Percentiles rank a stretch among this genome's conserved stretches.
These are phyloP conservation scores for Arctocebus calabarensis DNA, from an alignment of 2,797 vertebrate genomes.

Conservation along the genomic window DNA sequence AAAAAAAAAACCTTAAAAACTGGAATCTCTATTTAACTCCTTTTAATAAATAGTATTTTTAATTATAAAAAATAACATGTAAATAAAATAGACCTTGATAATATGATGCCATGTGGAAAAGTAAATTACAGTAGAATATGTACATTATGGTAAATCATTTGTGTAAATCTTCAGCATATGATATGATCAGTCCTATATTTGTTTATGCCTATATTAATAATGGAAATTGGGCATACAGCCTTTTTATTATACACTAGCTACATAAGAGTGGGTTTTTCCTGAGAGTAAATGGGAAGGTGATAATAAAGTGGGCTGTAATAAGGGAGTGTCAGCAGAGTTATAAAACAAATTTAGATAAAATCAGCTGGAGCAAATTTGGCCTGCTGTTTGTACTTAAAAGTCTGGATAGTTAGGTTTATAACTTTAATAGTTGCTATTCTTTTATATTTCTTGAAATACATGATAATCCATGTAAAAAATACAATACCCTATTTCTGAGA, in stretches of 20 bases:
- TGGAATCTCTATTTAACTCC: background rate
- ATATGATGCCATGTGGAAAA: constrained; percentile 4
- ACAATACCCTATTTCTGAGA: background rate
- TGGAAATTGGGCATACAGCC: background rate
- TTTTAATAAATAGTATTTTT: background rate
- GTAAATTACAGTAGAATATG: background rate
- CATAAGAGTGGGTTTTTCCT: background rate
- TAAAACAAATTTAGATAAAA: background rate
- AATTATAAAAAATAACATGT: constrained; percentile 20
- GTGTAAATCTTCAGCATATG: constrained; percentile 29
- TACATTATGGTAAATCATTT: background rate
- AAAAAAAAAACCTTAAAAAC: background rate
- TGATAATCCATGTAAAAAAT: background rate
- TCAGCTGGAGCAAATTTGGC: background rate
- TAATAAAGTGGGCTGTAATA: background rate
- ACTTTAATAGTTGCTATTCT: background rate
- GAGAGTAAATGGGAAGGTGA: background rate
- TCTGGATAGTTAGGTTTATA: background rate
- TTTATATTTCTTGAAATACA: background rate
- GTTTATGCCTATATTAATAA: constrained; percentile 10
- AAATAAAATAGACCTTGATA: background rate
- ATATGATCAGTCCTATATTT: background rate
- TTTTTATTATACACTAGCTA: background rate
- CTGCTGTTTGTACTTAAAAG: constrained; percentile 5
- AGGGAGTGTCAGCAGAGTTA: background rate